Conservation (phyloP, 2,888 invertebrate genomes). For the Scaptomyza polygonia region DNA sequence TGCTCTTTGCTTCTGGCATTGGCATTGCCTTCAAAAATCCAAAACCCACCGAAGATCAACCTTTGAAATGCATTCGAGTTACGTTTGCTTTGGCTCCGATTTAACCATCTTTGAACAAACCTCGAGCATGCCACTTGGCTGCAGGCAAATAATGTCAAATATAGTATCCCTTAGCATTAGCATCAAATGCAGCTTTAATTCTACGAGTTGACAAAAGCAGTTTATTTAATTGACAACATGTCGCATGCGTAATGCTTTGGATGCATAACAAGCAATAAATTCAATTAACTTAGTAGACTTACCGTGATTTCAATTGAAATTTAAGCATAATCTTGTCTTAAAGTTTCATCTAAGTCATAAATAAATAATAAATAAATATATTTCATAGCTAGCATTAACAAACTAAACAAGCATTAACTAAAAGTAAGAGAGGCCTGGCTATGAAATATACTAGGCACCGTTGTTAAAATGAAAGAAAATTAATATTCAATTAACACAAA, state of each 20-base stretch:
- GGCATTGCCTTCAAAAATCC: constrained; percentile 29
- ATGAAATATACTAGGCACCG: not conserved
- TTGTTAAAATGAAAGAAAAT: not conserved
- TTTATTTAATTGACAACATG: constrained; percentile 15
- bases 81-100: constrained; percentile 17
- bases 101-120: constrained; percentile 31
- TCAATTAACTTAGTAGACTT: not conserved
- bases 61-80: constrained; percentile 11
- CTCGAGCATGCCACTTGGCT: constrained; percentile 23
- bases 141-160: constrained; percentile 6
- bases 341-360: too few species aligned
- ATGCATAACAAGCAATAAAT: not conserved
- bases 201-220: not conserved
- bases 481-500: constrained; percentile 20
- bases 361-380: too few species aligned
- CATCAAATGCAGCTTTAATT: constrained; percentile 11
- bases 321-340: too few species aligned
- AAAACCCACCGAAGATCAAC: constrained; percentile 29
- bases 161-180: constrained; percentile 22
- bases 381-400: not conserved
- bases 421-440: not conserved
- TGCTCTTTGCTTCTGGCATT: constrained; percentile 38
- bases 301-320: too few species aligned
- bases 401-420: not conserved
- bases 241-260: constrained; percentile 16